A percentile compares a stretch with the other conserved stretches of the same genome.
Conservation (phyloP, 2,797 vertebrate genomes). For the Margarornis squamiger region DNA sequence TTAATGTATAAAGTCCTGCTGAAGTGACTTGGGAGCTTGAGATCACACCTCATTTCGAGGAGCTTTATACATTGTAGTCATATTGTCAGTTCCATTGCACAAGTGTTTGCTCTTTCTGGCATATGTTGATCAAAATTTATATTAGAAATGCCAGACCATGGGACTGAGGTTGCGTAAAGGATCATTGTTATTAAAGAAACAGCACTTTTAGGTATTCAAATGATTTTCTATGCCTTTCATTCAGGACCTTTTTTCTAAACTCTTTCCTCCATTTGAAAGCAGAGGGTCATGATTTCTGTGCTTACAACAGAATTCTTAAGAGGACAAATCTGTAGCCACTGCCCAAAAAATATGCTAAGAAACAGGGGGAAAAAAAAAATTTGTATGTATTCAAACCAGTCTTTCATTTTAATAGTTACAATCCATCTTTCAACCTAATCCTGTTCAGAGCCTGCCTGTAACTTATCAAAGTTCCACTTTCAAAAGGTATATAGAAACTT, state of each 20-base stretch:
- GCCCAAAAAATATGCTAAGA: not conserved
- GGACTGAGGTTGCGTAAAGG: not conserved
- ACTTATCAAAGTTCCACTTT: not conserved
- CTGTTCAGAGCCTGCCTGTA: not conserved
- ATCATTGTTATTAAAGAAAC: not conserved
- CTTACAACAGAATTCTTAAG: not conserved
- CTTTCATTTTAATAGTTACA: not conserved
- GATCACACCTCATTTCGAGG: not conserved
- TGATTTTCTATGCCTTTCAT: not conserved
- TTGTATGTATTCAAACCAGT: not conserved
- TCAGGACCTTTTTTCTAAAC: not conserved
- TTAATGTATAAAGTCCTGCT: not conserved
- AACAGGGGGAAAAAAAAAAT: not conserved
- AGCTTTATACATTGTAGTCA: not conserved
- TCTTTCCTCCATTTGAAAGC: not conserved
- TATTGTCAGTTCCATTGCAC: not conserved
- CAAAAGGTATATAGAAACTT: not conserved
- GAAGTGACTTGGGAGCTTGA: not conserved
- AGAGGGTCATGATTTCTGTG: not conserved
- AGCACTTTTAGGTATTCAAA: not conserved
- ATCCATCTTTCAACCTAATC: not conserved
- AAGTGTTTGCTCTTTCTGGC: not conserved
- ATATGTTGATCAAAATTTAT: not conserved
- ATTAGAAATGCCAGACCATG: not conserved
- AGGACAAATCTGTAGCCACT: not conserved